Evolutionary conservation across 2,113 vertebrate species (phyloP).

Genomic region (Engraulis encrasicolus): DNA sequence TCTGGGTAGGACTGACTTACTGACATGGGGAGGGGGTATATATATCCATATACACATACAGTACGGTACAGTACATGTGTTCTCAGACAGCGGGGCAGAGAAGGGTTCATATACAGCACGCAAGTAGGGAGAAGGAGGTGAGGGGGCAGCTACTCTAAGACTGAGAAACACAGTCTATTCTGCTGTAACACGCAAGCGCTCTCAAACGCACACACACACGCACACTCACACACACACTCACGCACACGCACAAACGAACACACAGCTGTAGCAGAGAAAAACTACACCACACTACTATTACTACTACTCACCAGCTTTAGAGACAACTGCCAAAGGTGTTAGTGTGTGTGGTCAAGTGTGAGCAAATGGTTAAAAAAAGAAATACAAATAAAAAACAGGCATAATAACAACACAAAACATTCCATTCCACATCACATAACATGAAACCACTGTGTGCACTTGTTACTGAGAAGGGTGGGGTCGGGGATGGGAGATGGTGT

Average conservation of each 20-base stretch:
- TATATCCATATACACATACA: conserved; percentile 4
- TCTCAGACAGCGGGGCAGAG: conserved; percentile 5
- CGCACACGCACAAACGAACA: too few species aligned
- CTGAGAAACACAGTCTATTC: not conserved
- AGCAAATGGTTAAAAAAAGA: conserved; percentile 36
- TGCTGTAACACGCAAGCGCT: not conserved
- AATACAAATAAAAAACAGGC: conserved; percentile 67
- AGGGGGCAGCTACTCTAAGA: not conserved
- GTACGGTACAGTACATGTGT: not conserved
- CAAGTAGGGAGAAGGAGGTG: not conserved
- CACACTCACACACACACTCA: too few species aligned
- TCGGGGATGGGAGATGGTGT: too few species aligned
- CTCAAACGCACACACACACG: too few species aligned
- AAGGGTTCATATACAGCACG: conserved; percentile 27
- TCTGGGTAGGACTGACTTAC: not conserved
- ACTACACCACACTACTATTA: conserved; percentile 23
- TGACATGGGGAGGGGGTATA: not conserved
- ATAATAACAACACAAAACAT: conserved; percentile 61
- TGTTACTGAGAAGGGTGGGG: not conserved
- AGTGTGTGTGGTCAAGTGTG: not conserved
- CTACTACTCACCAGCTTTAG: conserved; percentile 95
- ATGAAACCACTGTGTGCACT: not conserved
- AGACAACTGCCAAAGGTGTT: conserved; percentile 85
- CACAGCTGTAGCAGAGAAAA: not conserved
- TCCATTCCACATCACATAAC: conserved; percentile 31